These are phyloP conservation scores for Synanthedon myopaeformis DNA, from an alignment of 2,888 invertebrate genomes.

Conservation along the genomic window DNA sequence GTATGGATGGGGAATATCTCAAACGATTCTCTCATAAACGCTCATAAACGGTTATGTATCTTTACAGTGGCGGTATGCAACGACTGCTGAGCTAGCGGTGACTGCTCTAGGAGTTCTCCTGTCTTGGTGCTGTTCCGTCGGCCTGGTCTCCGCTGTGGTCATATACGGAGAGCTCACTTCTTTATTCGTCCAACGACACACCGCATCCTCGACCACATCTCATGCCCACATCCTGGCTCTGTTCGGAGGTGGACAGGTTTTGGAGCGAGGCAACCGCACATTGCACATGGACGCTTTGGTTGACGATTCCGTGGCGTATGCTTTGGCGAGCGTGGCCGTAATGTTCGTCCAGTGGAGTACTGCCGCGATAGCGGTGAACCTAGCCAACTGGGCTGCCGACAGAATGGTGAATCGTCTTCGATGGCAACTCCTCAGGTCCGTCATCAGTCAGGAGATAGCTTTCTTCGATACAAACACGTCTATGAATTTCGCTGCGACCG, in stretches of 20 bases:
- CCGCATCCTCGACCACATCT: constrained; percentile 38
- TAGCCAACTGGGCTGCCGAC: constrained; percentile 67
- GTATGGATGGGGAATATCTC: no score
- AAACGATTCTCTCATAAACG: no score
- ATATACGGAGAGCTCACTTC: constrained; percentile 74
- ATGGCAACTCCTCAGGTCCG: constrained; percentile 70
- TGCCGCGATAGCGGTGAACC: constrained; percentile 63
- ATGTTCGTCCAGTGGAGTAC: constrained; percentile 61
- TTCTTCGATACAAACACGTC: constrained; percentile 79
- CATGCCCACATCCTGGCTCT: constrained; percentile 44
- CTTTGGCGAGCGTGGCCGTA: constrained; percentile 52
- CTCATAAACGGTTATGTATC: no score
- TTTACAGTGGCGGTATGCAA: constrained; percentile 56
- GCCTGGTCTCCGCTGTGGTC: constrained; percentile 67
- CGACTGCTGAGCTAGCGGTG: constrained; percentile 26
- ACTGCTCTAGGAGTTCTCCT: constrained; percentile 26
- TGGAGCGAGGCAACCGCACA: constrained; percentile 42
- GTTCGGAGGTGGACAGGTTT: constrained; percentile 62
- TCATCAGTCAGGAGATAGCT: constrained; percentile 78
- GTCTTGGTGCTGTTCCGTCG: constrained; percentile 34
- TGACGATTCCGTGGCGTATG: constrained; percentile 66
- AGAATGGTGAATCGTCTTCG: constrained; percentile 68
- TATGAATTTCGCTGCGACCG: constrained; percentile 76
- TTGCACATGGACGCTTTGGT: constrained; percentile 67
- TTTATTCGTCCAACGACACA: constrained; percentile 66